These are phyloP conservation scores for Anodontia alba DNA, from an alignment of 2,888 invertebrate species.

Conservation along the genomic window DNA sequence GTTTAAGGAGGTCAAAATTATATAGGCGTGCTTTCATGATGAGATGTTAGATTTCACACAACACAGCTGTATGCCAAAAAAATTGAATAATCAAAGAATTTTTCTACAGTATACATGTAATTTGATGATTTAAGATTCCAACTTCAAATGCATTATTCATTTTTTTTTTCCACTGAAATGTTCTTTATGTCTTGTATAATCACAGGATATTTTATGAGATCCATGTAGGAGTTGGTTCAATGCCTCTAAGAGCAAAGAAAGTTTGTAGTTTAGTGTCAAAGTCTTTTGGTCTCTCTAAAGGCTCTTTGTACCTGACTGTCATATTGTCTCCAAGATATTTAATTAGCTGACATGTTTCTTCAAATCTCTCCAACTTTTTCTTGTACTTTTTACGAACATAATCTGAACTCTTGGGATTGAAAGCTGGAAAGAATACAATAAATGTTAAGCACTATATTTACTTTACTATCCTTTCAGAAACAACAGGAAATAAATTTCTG, in stretches of 20 bases:
- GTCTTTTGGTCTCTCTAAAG: constrained; percentile 81
- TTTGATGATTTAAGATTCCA: no score
- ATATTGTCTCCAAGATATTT: constrained; percentile 84
- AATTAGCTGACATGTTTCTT: constrained; percentile 84
- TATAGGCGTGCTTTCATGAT: no score
- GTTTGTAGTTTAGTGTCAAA: constrained; percentile 84
- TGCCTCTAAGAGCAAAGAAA: constrained; percentile 80
- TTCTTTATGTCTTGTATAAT: no score
- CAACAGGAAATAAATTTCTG: not conserved
- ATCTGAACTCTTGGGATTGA: constrained; percentile 84
- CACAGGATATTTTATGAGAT: constrained; percentile 64
- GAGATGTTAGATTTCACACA: no score
- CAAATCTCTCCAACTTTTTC: constrained; percentile 83
- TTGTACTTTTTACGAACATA: constrained; percentile 84
- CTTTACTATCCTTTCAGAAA: no score
- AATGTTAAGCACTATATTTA: not conserved
- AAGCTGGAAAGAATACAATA: constrained; percentile 76
- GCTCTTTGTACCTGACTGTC: constrained; percentile 83
- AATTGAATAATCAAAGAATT: no score
- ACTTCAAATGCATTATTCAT: no score
- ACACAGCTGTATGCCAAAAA: no score
- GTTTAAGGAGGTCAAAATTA: no score
- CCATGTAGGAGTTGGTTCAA: constrained; percentile 80
- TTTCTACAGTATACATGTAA: no score
- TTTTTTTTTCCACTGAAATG: no score